phyloP scores from a whole-genome alignment of 2,113 vertebrate genomes.

The Saguinus midas region DNA sequence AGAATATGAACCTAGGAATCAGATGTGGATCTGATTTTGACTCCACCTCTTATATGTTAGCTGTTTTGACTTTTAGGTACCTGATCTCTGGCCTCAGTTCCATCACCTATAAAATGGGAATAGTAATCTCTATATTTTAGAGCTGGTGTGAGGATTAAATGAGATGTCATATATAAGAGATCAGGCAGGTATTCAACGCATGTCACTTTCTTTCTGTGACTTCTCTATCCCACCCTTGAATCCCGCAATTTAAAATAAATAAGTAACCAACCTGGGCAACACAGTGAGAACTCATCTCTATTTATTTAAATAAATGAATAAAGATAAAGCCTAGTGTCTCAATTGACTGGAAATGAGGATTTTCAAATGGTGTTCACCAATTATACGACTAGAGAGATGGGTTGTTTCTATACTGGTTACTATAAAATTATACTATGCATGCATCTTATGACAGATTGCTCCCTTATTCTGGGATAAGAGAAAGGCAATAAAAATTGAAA shows the following conservation, averaged over 20 bases:
- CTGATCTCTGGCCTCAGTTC: conserved; percentile 9
- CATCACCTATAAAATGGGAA: conserved; percentile 7
- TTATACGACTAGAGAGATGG: neutral
- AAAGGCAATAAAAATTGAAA: neutral
- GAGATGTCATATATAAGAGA: neutral
- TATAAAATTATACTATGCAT: neutral
- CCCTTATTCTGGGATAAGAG: neutral
- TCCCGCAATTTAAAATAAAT: neutral
- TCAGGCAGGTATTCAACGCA: neutral
- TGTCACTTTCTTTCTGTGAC: neutral
- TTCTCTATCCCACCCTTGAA: conserved; percentile 2
- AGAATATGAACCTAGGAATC: conserved; percentile 14
- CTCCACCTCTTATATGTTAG: neutral
- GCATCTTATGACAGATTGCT: neutral
- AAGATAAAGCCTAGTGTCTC: neutral
- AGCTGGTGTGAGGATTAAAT: neutral
- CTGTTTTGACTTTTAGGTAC: conserved; percentile 17
- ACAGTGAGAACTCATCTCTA: neutral
- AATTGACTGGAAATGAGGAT: neutral
- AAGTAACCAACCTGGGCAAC: neutral
- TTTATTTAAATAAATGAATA: neutral
- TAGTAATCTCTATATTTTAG: conserved; percentile 19
- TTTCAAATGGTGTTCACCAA: neutral
- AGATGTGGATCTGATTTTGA: conserved; percentile 8
- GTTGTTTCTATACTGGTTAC: neutral